Percentiles rank a stretch among this genome's conserved stretches.
Evolutionary conservation across 23 tunicate species (phyloP).

Genomic region (Halocynthia aurantium): DNA sequence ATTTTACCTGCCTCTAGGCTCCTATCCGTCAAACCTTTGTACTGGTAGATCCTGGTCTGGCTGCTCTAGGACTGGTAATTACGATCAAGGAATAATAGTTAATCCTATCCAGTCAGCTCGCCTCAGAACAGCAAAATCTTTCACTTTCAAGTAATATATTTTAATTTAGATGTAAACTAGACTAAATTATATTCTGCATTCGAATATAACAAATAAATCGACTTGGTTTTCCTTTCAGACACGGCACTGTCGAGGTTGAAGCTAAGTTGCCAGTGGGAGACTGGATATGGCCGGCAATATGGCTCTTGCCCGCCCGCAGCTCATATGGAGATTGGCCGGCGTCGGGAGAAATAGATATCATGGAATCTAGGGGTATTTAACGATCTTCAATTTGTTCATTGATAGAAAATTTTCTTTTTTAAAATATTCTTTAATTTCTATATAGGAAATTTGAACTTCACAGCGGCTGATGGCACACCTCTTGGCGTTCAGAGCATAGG

Average conservation of each 20-base stretch:
- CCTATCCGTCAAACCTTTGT: slow-evolving; percentile 9
- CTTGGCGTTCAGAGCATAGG: slow-evolving; percentile 9
- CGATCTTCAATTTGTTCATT: neutral
- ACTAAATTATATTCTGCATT: too few relatives aligned
- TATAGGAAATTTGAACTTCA: neutral
- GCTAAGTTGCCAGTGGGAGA: slow-evolving; percentile 19
- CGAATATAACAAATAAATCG: too few relatives aligned
- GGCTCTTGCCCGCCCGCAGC: slow-evolving; percentile 7
- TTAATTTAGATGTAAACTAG: too few relatives aligned
- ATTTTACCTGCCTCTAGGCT: neutral
- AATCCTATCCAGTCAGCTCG: slow-evolving; percentile 30
- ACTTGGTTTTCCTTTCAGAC: neutral
- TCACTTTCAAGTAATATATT: slow-evolving; percentile 3
- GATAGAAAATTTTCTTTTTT: neutral
- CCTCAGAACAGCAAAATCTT: slow-evolving; percentile 16
- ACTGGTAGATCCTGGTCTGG: slow-evolving; percentile 19
- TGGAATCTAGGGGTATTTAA: slow-evolving; percentile 16
- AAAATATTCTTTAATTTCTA: neutral
- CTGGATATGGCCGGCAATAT: slow-evolving; percentile 33
- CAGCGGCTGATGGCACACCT: neutral
- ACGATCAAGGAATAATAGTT: neutral
- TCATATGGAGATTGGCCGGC: slow-evolving; percentile 28
- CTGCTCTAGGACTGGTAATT: slow-evolving; percentile 14
- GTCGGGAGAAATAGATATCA: slow-evolving; percentile 27
- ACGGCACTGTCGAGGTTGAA: slow-evolving; percentile 11